These are phyloP conservation scores for Psammodynastes pulverulentus DNA, from an alignment of 2,113 vertebrate genomes.

Conservation along the genomic window DNA sequence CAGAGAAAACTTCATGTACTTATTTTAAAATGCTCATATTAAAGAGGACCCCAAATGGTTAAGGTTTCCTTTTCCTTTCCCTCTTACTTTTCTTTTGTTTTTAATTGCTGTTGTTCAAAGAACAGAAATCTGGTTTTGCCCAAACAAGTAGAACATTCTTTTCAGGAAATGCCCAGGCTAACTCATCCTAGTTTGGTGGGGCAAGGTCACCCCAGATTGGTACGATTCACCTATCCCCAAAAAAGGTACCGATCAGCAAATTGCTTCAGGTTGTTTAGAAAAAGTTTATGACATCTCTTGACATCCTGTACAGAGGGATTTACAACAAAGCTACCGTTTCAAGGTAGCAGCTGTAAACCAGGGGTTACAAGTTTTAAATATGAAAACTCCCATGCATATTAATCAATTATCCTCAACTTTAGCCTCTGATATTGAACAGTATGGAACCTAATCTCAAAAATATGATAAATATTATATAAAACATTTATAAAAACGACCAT, in stretches of 20 bases:
- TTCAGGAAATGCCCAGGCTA: slow-evolving; percentile 27
- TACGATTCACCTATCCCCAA: neutral
- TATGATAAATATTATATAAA: neutral
- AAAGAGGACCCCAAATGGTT: slow-evolving; percentile 27
- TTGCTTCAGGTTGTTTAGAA: neutral
- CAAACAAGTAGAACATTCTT: slow-evolving; percentile 54
- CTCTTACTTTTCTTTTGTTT: slow-evolving; percentile 40
- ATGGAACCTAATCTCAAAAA: neutral
- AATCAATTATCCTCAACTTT: neutral
- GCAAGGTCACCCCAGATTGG: neutral
- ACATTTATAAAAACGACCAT: neutral
- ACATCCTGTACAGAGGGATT: neutral
- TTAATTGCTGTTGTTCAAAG: neutral
- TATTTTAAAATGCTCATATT: slow-evolving; percentile 53
- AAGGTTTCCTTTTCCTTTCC: slow-evolving; percentile 23
- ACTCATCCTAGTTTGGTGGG: slow-evolving; percentile 43
- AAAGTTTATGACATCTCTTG: neutral
- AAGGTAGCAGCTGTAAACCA: neutral
- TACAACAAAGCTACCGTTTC: neutral
- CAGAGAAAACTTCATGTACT: slow-evolving; percentile 35
- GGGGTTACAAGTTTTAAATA: neutral
- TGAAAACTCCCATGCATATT: neutral
- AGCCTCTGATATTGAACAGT: neutral
- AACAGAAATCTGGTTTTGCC: slow-evolving; percentile 50
- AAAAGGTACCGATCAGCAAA: neutral